Evolutionary conservation across 2,113 vertebrate genomes (phyloP).

Genomic region (Haemorhous mexicanus): DNA sequence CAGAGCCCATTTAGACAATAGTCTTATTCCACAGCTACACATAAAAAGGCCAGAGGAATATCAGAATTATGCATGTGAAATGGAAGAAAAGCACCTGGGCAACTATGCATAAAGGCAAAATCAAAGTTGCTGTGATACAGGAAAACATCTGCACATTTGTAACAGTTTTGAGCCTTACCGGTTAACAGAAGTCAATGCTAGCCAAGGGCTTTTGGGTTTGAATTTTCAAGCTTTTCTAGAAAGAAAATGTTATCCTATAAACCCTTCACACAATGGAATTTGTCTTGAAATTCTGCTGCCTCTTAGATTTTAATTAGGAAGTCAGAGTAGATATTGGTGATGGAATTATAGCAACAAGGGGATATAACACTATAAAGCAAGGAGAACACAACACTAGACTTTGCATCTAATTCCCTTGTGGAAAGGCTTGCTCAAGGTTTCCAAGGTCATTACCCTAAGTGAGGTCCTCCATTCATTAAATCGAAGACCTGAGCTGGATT

Average conservation of each 20-base stretch:
- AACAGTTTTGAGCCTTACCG: background rate
- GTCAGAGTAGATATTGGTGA: background rate
- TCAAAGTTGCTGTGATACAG: background rate
- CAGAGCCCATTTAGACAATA: background rate
- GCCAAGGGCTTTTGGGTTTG: background rate
- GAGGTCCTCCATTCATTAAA: constrained; percentile 96
- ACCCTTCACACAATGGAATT: background rate
- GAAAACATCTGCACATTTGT: background rate
- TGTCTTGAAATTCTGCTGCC: background rate
- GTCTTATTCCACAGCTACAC: background rate
- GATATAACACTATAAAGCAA: background rate
- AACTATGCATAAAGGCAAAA: background rate
- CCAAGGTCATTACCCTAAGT: constrained; percentile 86
- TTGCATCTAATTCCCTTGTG: background rate
- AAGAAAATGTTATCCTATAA: background rate
- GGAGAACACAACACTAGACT: background rate
- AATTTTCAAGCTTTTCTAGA: background rate
- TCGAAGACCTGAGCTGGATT: constrained; percentile 99
- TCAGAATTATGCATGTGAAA: background rate
- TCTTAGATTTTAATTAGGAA: background rate
- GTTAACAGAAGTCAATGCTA: background rate
- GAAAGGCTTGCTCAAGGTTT: constrained; percentile 35
- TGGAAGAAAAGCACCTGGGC: background rate
- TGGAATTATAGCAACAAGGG: background rate
- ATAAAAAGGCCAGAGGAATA: background rate